These are phyloP conservation scores for Ctena decussata DNA, from an alignment of 2,888 invertebrate species.

Conservation along the genomic window DNA sequence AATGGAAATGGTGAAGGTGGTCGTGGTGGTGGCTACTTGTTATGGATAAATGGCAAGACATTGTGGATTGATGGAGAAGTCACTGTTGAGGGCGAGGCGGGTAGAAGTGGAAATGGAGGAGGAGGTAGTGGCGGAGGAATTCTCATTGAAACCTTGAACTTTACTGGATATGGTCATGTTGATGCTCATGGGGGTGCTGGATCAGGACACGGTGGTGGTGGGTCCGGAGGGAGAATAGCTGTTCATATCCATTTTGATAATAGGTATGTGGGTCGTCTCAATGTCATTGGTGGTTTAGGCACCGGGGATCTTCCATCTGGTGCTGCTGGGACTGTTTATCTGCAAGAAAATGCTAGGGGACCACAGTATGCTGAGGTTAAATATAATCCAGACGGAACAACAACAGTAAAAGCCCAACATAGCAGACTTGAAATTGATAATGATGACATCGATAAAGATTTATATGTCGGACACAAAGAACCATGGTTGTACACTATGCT, in stretches of 20 bases:
- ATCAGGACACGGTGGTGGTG: conserved; percentile 69
- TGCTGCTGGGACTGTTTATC: conserved; percentile 79
- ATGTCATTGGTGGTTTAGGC: conserved; percentile 74
- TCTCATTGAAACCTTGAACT: conserved; percentile 73
- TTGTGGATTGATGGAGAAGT: conserved; percentile 76
- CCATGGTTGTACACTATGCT: conserved; percentile 79
- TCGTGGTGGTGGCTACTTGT: conserved; percentile 76
- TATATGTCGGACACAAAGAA: conserved; percentile 72
- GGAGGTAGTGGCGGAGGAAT: conserved; percentile 79
- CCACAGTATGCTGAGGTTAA: conserved; percentile 81
- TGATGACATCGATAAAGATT: conserved; percentile 71
- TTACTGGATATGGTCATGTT: conserved; percentile 77
- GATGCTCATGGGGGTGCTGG: conserved; percentile 75
- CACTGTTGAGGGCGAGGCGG: conserved; percentile 69
- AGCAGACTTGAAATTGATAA: conserved; percentile 75
- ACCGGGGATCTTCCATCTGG: conserved; percentile 70
- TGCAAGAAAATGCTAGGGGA: conserved; percentile 77
- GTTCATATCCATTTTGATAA: conserved; percentile 72
- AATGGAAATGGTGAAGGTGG: conserved; percentile 74
- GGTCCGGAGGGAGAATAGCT: conserved; percentile 75
- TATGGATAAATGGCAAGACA: conserved; percentile 72
- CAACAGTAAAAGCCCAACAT: conserved; percentile 61
- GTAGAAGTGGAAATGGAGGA: conserved; percentile 69
- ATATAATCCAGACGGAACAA: conserved; percentile 65
- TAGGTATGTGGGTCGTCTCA: conserved; percentile 70